Base-by-base conservation (phyloP, 2,888 invertebrate species). In the Merodon equestris region DNA sequence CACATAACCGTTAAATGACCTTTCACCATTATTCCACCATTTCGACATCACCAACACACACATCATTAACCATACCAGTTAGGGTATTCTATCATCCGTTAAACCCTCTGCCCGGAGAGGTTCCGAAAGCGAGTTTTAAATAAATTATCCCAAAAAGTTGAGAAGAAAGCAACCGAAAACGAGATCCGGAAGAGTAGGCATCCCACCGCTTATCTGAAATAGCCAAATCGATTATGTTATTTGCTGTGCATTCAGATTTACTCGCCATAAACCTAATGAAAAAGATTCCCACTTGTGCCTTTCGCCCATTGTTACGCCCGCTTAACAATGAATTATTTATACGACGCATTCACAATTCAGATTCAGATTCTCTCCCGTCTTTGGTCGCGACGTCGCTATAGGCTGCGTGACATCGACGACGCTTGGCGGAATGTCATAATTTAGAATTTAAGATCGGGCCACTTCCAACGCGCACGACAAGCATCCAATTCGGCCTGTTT, bases 301-400 rank as follows among this genome's bases (percentile, higher is more conserved):
- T 51, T 53, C 56, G 18, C 18, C 72, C 67, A 76, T 66, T 77
- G 71, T 72, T 61, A 61, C 50, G 57, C 53, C 58, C 50, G 67
- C 51, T 68, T 73, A 61, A 77, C 73, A 73, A 73, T 77, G 77
- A 73, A 73, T 77, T 73, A 77, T 77, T 77, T 77, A 77, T 73
- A 68, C 63, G 77, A 58, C 77, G 57, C 73, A 68, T n/a, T 3
- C 67, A 57, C 51, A 77, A 73, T 68, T 73, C 68, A 77, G 67
- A 63, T 42, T n/a, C 27, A 27, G 45, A 61, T 51, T 64, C 68
- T n/a, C n/a, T 70, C 64, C 14, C 57, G 70, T 48, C 42, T 48
- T 50, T 27, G 27, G 27, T 2, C 27, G 27, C 27, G 27, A 27
- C 27, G 7, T 27, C 27, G 40, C 5, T 19, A 48, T 38, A 51